Evolutionary conservation across 2,797 vertebrate genomes (phyloP).

Genomic region (Chromis chromis): DNA sequence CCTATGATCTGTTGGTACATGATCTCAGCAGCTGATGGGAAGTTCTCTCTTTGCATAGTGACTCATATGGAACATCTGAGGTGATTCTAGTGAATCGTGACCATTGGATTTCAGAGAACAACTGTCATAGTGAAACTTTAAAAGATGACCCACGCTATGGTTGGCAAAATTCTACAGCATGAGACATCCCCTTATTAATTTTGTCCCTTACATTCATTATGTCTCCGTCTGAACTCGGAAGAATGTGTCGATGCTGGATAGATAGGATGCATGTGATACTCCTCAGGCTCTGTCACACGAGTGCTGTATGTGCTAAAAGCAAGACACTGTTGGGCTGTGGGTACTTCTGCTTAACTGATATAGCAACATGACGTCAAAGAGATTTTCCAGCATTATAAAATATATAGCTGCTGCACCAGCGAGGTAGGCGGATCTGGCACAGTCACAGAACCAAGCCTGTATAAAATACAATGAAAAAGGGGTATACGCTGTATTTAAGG

Average conservation of each 20-base stretch:
- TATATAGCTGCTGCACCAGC: neutral
- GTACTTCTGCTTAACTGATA: neutral
- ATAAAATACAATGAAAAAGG: neutral
- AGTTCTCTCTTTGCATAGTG: slow-evolving; percentile 18
- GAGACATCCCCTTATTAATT: slow-evolving; percentile 5
- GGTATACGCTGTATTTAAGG: neutral
- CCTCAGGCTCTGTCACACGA: slow-evolving; percentile 23
- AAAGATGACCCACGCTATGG: neutral
- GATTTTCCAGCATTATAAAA: neutral
- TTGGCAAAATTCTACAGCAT: neutral
- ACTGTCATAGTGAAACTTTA: slow-evolving; percentile 30
- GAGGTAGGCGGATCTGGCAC: neutral
- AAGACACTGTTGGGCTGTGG: neutral
- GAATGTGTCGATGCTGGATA: slow-evolving; percentile 17
- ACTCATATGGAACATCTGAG: slow-evolving; percentile 27
- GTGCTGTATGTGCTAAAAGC: slow-evolving; percentile 1
- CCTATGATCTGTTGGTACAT: slow-evolving; percentile 6
- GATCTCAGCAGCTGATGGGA: slow-evolving; percentile 10
- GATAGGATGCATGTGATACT: slow-evolving; percentile 48
- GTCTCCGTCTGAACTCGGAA: slow-evolving; percentile 24
- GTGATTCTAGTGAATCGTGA: neutral
- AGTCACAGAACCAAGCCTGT: neutral
- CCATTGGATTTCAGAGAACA: slow-evolving; percentile 9
- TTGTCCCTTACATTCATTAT: slow-evolving; percentile 4
- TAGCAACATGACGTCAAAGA: neutral